Conservation (phyloP, 2,888 invertebrate genomes). For the Torymus auratus region DNA sequence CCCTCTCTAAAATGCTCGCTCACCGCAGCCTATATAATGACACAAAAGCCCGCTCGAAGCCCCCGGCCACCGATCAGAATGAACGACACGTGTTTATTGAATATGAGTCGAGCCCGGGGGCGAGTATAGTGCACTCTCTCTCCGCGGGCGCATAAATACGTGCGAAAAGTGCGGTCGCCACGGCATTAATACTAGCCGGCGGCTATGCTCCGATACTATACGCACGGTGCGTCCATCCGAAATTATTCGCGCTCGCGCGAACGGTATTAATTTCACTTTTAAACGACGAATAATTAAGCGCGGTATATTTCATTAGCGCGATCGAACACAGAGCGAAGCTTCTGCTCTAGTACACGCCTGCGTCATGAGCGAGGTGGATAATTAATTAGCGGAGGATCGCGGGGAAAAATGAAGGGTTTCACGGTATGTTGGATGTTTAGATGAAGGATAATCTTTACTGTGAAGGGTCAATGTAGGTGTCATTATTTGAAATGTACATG, state of each 20-base stretch:
- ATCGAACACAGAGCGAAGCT: too few relatives aligned
- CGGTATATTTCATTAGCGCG: slow-evolving; percentile 69
- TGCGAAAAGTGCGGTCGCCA: slow-evolving; percentile 3
- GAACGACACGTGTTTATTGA: slow-evolving; percentile 2
- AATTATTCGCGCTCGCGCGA: slow-evolving; percentile 27
- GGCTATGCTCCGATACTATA: too few relatives aligned
- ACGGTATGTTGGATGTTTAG: too few relatives aligned
- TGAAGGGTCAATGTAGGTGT: too few relatives aligned
- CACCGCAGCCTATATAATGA: too few relatives aligned
- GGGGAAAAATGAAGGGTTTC: too few relatives aligned
- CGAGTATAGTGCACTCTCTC: neutral
- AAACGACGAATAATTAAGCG: slow-evolving; percentile 69
- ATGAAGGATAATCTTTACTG: too few relatives aligned
- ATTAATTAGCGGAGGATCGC: slow-evolving; percentile 63
- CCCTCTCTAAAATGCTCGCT: too few relatives aligned
- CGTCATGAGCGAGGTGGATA: slow-evolving; percentile 45
- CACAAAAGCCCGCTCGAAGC: too few relatives aligned
- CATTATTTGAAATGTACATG: too few relatives aligned
- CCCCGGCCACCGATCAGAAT: too few relatives aligned
- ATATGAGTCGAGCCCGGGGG: neutral
- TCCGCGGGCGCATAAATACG: slow-evolving; percentile 1
- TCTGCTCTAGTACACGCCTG: too few relatives aligned
- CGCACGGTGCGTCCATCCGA: neutral
- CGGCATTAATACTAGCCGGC: slow-evolving; percentile 12
- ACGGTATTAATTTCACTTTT: slow-evolving; percentile 65